Conservation (phyloP, 2,113 vertebrate species). For the Cyanoderma ruficeps region DNA sequence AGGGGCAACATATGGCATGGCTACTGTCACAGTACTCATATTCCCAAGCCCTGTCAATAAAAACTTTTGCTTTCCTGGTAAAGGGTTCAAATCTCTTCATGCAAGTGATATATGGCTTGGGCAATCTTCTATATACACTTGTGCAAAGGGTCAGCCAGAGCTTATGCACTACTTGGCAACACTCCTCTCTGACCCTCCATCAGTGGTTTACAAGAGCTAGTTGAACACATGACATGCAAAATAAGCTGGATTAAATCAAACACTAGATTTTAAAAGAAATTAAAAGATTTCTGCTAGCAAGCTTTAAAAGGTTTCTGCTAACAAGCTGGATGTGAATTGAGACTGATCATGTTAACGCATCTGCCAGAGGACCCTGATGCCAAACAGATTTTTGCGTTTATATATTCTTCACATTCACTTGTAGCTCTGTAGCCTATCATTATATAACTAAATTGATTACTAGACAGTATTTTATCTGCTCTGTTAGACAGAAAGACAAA, state of each 20-base stretch:
- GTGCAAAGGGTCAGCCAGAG: background rate
- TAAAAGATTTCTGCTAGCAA: conserved; percentile 14
- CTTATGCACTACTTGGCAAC: background rate
- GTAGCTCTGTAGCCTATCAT: background rate
- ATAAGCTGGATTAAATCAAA: conserved; percentile 1
- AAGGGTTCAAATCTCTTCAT: background rate
- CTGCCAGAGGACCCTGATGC: background rate
- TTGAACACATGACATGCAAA: background rate
- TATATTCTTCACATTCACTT: background rate
- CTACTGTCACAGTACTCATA: background rate
- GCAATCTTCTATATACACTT: background rate
- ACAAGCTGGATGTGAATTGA: background rate
- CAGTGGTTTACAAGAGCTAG: background rate
- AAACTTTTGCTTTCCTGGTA: background rate
- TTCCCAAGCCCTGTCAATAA: background rate
- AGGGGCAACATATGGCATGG: background rate
- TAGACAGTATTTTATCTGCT: background rate
- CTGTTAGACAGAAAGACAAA: background rate
- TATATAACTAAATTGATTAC: background rate
- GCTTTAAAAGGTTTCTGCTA: conserved; percentile 7
- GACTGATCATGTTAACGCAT: background rate
- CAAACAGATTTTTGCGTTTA: background rate
- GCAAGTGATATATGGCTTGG: background rate
- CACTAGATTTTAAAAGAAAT: too few species aligned
- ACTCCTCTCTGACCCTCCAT: background rate